Evolutionary conservation across 2,888 invertebrate genomes (phyloP), one percentile per base, ranked within the genome.

Genomic region (Nemurella pictetii): DNA sequence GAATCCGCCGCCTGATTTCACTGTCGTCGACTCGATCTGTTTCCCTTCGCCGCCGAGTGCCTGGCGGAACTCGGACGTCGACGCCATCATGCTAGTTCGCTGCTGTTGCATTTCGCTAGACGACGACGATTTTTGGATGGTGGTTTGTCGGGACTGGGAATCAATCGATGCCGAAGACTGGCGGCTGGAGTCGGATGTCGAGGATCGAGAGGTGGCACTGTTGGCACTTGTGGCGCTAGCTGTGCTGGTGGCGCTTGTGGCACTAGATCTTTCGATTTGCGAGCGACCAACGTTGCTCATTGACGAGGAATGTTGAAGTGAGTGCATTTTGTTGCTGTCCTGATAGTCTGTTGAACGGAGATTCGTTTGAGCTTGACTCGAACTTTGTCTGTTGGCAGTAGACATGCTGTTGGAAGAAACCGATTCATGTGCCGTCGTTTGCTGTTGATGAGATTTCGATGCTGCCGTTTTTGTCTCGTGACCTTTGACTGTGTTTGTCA

Each of bases 1-100:
- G 89, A 95, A 95, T 87, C 88, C 84, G 5, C 26, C 80, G 29
- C 72, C 27, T 0, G 87, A 84, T n/a, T 88, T 87, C 25, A 9
- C 72, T 25, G 72, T 28, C 7, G 82, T 20, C 55, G 82, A 82
- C 9, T 82, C 82, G 25, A 55, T 26, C 32, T 80, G 80, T 72
- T 27, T 82, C 12, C 72, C 27, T 26, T 82, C 82, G 0, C 88
- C 88, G 27, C 87, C 85, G 89, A 93, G 92, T 0, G 93, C 92
- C 87, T 91, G 91, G 87, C 91, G 91, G 87, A 93, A 93, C 87
- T 93, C 93, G 0, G 91, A 90, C 27, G 84, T 85, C 55, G 86
- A 78, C 27, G 86, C 75, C 81, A 84, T 73, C 84, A 85, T 80
- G 36, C 82, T 36, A 27, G 36, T 80, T 72, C 32, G 80, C 73